These are phyloP conservation scores for Tuta absoluta DNA, from an alignment of 2,888 invertebrate genomes.

Conservation along the genomic window DNA sequence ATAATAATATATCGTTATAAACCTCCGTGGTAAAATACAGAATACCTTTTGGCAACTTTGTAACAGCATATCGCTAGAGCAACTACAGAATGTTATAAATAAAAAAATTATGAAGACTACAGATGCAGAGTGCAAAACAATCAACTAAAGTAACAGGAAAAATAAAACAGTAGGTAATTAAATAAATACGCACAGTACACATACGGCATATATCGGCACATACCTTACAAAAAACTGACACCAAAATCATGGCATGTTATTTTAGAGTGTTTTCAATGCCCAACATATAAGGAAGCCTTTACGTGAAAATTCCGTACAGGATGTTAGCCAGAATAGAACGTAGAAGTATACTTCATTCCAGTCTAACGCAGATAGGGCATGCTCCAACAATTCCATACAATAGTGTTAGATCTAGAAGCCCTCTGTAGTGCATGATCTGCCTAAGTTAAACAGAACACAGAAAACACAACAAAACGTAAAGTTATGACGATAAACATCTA, in stretches of 20 bases:
- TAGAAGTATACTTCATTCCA: neutral
- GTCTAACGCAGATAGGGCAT: neutral
- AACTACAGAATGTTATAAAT: constrained; percentile 5
- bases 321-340: neutral
- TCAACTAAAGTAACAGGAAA: neutral
- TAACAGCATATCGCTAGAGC: constrained; percentile 11
- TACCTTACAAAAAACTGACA: neutral
- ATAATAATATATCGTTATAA: neutral
- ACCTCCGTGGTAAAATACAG: too few relatives aligned
- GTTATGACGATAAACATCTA: neutral
- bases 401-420: neutral
- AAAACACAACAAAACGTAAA: neutral
- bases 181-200: neutral
- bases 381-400: neutral
- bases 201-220: neutral
- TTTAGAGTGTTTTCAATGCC: neutral
- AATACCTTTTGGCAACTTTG: too few relatives aligned
- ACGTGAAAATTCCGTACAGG: neutral
- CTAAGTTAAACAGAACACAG: constrained; percentile 4
- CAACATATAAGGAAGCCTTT: neutral
- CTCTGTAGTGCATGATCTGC: neutral
- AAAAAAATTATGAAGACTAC: constrained; percentile 8
- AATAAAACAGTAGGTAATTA: neutral
- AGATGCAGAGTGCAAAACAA: neutral
- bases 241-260: neutral